Evolutionary conservation across 2,888 invertebrate genomes (phyloP), one percentile per base, ranked within the genome.

Genomic region (Lasioglossum morio): DNA sequence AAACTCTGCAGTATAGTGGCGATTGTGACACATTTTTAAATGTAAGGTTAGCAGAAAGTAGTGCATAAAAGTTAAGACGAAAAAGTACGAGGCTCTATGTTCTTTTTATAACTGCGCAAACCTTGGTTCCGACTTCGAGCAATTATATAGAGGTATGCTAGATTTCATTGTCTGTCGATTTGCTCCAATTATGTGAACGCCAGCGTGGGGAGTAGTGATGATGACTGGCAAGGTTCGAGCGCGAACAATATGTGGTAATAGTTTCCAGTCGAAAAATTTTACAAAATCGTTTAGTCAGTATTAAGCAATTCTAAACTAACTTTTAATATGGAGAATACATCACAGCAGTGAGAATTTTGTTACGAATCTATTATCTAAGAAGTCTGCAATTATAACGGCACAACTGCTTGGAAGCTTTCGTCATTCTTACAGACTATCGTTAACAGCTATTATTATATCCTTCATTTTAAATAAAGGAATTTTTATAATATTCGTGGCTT

Each of bases 81-180:
- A 63, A 16, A 30, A 30, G 30, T 30, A 30, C 12, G 60, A n/a
- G 14, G 16, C 66, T 34, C 8, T 8, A 19, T 30, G 66, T 66
- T 34, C 66, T 66, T 66, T 66, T 66, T 66, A 34, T 23, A 19
- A 30, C 10, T 8, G 66, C 19, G 23, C 19, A 10, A 34, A 34
- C 34, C 66, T 34, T 23, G 66, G 34, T 66, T 66, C 66, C 66
- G 66, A 23, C 34, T 10, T 7, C 34, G 7, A 34, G 66, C 34
- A 66, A 34, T 66, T 66, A 34, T 34, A 19, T 66, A 66, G 66
- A 34, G 19, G 34, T 66, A 66, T 66, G 66, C 19, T 16, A 66
- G 66, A 19, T 66, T 34, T 66, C 66, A 66, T 66, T 34, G 66
- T 66, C 34, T 66, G 66, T 23, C 66, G 66, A 66, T 66, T 66